These are phyloP conservation scores for Himalopsyche kuldschensis DNA, from an alignment of 2,888 invertebrate genomes.

Conservation along the genomic window DNA sequence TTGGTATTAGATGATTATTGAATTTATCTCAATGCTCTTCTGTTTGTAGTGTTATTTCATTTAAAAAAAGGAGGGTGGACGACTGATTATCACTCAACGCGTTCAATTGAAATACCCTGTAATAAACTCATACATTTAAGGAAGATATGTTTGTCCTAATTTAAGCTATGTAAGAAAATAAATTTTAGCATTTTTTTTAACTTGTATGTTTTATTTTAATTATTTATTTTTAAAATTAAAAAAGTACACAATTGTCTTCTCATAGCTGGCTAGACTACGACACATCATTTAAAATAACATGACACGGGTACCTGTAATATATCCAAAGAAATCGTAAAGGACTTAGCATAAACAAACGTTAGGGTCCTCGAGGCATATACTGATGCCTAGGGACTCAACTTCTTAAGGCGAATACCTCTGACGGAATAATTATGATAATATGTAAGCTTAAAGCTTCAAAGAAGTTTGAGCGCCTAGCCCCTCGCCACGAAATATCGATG, in stretches of 20 bases:
- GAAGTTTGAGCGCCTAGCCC: neutral
- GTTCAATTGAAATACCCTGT: no score
- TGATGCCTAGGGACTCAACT: neutral
- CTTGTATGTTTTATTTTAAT: no score
- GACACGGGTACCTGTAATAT: neutral
- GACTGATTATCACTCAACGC: no score
- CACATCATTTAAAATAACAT: neutral
- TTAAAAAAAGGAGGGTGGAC: no score
- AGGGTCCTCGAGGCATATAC: neutral
- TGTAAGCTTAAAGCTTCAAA: constrained; percentile 7
- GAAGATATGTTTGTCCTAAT: no score
- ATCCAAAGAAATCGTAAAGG: neutral
- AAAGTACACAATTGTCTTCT: neutral
- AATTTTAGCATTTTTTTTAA: no score
- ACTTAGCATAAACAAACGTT: constrained; percentile 5
- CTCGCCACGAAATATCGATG: neutral
- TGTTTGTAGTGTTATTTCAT: no score
- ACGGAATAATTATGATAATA: constrained; percentile 14
- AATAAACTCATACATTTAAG: no score
- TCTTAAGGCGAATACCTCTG: constrained; percentile 3
- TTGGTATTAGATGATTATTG: no score
- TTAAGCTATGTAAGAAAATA: no score
- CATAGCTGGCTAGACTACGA: neutral
- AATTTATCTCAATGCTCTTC: no score
- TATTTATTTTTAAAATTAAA: no score